phyloP scores from a whole-genome alignment of 2,797 vertebrate genomes.

The Etheostoma perlongum region DNA sequence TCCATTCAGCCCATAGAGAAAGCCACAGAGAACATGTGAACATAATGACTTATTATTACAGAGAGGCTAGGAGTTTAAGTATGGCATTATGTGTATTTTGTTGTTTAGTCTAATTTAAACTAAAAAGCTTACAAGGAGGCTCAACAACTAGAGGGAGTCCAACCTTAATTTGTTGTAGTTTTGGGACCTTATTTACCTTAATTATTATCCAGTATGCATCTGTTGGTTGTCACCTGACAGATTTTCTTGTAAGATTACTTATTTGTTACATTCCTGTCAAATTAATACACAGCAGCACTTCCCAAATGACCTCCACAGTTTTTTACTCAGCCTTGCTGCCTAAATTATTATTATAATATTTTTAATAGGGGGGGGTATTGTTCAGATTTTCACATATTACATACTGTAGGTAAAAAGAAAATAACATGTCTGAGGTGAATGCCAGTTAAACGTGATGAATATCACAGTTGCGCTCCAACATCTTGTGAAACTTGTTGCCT shows the following conservation, averaged over 20 bases:
- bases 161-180: not conserved
- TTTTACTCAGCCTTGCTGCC: conserved; percentile 14
- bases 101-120: not conserved
- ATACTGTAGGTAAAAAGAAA: too few species aligned
- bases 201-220: not conserved
- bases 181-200: not conserved
- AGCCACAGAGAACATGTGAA: not conserved
- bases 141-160: not conserved
- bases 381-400: not conserved
- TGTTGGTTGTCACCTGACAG: not conserved
- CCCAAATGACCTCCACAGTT: not conserved
- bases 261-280: conserved; percentile 2
- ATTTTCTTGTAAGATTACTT: conserved; percentile 3
- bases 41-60: not conserved
- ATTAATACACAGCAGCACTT: conserved; percentile 19
- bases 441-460: not conserved
- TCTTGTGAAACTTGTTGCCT: not conserved
- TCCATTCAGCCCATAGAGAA: not conserved
- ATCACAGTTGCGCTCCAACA: not conserved
- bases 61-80: not conserved
- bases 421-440: not conserved
- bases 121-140: not conserved
- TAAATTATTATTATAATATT: conserved; percentile 44
- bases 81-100: not conserved
- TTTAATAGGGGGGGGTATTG: not conserved